Conservation (phyloP, 2,113 vertebrate genomes). For the Sialia sialis region DNA sequence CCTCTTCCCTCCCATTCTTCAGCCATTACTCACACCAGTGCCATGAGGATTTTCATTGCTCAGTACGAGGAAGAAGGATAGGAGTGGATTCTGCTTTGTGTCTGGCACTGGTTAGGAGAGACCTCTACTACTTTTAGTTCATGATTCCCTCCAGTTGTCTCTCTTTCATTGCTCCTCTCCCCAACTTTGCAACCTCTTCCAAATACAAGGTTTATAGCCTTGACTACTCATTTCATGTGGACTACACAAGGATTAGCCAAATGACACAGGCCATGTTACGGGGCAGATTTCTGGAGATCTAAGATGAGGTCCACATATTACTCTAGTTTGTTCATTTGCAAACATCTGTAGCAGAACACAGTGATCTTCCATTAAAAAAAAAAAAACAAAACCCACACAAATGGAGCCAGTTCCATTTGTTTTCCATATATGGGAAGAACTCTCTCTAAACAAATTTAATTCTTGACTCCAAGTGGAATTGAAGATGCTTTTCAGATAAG, state of each 20-base stretch:
- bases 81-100: background rate
- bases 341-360: slow-evolving; percentile 48
- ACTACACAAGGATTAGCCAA: background rate
- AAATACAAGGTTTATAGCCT: background rate
- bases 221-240: background rate
- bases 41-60: background rate
- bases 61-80: background rate
- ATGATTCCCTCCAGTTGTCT: background rate
- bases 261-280: background rate
- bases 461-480: slow-evolving; percentile 30
- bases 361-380: slow-evolving; percentile 5
- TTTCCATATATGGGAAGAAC: slow-evolving; percentile 54
- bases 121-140: background rate
- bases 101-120: background rate
- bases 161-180: background rate
- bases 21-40: background rate
- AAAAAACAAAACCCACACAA: background rate
- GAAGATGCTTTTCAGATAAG: slow-evolving; percentile 63
- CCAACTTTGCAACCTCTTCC: background rate
- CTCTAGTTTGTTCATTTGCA: slow-evolving; percentile 3
- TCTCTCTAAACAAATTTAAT: slow-evolving; percentile 51
- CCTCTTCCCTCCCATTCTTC: background rate
- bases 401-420: slow-evolving; percentile 39
- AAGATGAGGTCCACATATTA: slow-evolving; percentile 5
- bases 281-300: background rate